Conservation (phyloP, 2,888 invertebrate species). For the Microctonus aethiopoides region DNA sequence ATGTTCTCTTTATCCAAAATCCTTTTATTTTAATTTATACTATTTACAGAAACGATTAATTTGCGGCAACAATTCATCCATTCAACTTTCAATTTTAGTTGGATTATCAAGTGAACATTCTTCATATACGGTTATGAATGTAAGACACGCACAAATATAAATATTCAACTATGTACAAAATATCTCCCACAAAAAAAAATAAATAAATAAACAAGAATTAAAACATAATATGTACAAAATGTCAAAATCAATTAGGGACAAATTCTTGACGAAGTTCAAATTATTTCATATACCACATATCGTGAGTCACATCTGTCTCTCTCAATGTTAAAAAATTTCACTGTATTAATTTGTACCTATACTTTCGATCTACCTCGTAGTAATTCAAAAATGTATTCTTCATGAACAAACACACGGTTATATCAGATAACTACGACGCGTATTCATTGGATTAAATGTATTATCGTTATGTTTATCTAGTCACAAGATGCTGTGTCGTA, state of each 20-base stretch:
- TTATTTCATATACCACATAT: not conserved
- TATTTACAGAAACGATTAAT: not conserved
- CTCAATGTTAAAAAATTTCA: conserved; percentile 60
- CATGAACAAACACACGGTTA: conserved; percentile 4
- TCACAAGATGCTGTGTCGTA: not conserved
- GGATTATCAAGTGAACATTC: conserved; percentile 69
- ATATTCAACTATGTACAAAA: conserved; percentile 28
- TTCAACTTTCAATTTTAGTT: not conserved
- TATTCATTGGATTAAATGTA: conserved; percentile 42
- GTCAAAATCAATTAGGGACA: not conserved
- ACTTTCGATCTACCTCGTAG: conserved; percentile 38
- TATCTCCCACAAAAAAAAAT: not conserved
- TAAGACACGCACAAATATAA: conserved; percentile 44
- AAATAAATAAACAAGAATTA: not conserved
- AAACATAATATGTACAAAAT: conserved; percentile 27
- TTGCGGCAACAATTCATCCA: not conserved
- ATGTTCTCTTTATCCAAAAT: conserved; percentile 5
- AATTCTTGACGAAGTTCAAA: not conserved
- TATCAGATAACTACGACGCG: conserved; percentile 41
- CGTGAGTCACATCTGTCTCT: conserved; percentile 66
- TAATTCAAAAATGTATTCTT: conserved; percentile 1
- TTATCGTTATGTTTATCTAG: not conserved
- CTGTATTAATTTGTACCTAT: conserved; percentile 53
- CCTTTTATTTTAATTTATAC: not conserved
- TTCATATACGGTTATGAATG: conserved; percentile 68